These are phyloP conservation scores for Notodonta ziczac DNA, from an alignment of 2,888 invertebrate genomes.

Conservation along the genomic window DNA sequence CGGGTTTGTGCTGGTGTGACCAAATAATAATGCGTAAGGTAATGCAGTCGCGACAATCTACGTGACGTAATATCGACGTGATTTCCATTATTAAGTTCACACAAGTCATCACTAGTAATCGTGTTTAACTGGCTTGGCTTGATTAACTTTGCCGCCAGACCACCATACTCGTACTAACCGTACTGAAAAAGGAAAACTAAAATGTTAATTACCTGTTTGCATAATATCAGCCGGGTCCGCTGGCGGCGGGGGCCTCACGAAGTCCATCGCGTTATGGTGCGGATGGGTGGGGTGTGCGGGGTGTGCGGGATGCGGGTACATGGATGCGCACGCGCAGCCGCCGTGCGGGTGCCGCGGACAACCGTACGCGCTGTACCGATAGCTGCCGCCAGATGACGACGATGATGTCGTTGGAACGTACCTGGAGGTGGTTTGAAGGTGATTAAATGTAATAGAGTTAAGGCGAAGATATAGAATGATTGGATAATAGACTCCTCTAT, in stretches of 20 bases:
- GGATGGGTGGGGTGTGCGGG: slow-evolving; percentile 80
- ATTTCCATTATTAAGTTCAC: no score
- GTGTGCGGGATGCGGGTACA: slow-evolving; percentile 80
- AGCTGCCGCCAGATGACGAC: slow-evolving; percentile 70
- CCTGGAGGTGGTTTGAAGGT: slow-evolving; percentile 62
- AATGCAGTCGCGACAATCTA: no score
- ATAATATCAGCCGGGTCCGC: slow-evolving; percentile 80
- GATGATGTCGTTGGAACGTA: slow-evolving; percentile 84
- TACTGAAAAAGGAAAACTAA: background rate
- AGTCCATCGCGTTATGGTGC: slow-evolving; percentile 83
- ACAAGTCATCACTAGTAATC: no score
- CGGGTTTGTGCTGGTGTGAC: no score
- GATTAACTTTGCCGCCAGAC: no score
- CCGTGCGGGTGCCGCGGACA: slow-evolving; percentile 91
- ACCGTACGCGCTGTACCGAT: slow-evolving; percentile 84
- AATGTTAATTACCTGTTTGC: slow-evolving; percentile 67
- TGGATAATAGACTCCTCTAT: no score
- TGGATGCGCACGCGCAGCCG: slow-evolving; percentile 87
- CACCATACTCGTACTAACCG: no score
- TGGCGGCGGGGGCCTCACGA: slow-evolving; percentile 77
- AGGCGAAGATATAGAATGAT: no score
- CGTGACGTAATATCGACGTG: no score
- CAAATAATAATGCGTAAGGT: no score
- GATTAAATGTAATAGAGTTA: background rate
- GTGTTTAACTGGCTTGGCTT: no score